Base-by-base conservation (phyloP, 2,888 invertebrate genomes). In the Cistogaster globosa region DNA sequence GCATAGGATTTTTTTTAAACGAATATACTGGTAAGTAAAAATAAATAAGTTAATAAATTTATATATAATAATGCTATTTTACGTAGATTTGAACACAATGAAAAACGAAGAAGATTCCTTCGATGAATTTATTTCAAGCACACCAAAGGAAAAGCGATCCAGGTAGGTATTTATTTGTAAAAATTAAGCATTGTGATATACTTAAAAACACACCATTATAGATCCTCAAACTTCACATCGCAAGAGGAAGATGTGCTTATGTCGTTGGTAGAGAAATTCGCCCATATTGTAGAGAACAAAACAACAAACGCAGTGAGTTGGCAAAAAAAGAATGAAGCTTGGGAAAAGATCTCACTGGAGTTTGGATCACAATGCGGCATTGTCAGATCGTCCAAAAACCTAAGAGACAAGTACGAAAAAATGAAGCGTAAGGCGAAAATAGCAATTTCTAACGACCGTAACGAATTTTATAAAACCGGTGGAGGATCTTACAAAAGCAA, bases 391-490 rank as follows among this genome's bases (percentile, higher is more conserved):
- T 32, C n/a, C 16, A 58, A 32, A 26, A 32, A 58, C 32, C 32
- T 58, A n/a, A 32, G 20, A 32, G 26, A 58, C 16, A 58, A 58
- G 5, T 58, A 58, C 14, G 58, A 32, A n/a, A 58, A 58, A 32
- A 32, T 58, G 32, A 58, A 58, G 32, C 26, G 14, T 8, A 32
- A 26, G 58, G 58, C 58, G 9, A 58, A 58, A 32, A 32, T 26
- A 16, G 58, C 58, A 32, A 32, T 58, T n/a, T 14, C 58, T n/a
- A 26, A 32, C 9, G 58, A 32, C 32, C 26, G 58, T 3, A 58
- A n/a, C 14, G 14, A 58, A 32, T 32, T 58, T n/a, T 58, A 58
- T 58, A 58, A 58, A 32, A 58, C n/a, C 26, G 58, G 58, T 16
- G 58, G 32, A n/a, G 58, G 58, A 8, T 16, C 26, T 22, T 58